phyloP scores from a whole-genome alignment of 1,140 invertebrate species.

The Scaptodrosophila lebanonensis region DNA sequence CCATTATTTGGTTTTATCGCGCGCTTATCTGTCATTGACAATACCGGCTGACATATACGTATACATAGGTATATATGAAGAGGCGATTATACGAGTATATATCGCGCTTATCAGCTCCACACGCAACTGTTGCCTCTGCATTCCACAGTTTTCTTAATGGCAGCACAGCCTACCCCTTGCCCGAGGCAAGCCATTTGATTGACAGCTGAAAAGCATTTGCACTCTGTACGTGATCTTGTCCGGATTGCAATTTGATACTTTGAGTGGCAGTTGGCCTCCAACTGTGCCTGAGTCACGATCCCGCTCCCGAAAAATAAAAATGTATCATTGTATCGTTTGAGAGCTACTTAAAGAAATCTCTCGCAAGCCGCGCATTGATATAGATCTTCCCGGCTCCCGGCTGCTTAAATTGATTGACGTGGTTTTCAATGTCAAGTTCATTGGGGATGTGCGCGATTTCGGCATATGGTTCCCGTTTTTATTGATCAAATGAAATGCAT shows the following conservation, averaged over 20 bases:
- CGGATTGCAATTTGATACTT: conserved; percentile 64
- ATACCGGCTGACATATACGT: conserved; percentile 6
- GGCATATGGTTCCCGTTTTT: neutral
- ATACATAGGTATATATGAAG: neutral
- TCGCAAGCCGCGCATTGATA: conserved; percentile 48
- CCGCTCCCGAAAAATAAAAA: conserved; percentile 62
- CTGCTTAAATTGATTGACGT: conserved; percentile 51
- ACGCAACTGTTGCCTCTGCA: too few relatives aligned
- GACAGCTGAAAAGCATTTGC: conserved; percentile 55
- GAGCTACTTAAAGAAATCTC: conserved; percentile 35
- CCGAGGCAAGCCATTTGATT: conserved; percentile 43
- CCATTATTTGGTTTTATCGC: conserved; percentile 26
- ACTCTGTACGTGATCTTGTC: conserved; percentile 70
- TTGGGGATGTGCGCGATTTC: conserved; percentile 30
- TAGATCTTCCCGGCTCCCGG: too few relatives aligned
- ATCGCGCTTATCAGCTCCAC: too few relatives aligned
- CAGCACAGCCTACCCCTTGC: conserved; percentile 3
- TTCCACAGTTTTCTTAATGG: conserved; percentile 3
- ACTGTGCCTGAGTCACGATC: too few relatives aligned
- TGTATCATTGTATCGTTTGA: neutral
- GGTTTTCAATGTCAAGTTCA: conserved; percentile 69
- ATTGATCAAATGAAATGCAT: neutral
- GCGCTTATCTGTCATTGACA: conserved; percentile 19
- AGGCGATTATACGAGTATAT: too few relatives aligned
- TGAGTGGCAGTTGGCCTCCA: neutral